These are phyloP conservation scores for Verasper variegatus DNA, from an alignment of 2,113 vertebrate genomes.

Conservation along the genomic window DNA sequence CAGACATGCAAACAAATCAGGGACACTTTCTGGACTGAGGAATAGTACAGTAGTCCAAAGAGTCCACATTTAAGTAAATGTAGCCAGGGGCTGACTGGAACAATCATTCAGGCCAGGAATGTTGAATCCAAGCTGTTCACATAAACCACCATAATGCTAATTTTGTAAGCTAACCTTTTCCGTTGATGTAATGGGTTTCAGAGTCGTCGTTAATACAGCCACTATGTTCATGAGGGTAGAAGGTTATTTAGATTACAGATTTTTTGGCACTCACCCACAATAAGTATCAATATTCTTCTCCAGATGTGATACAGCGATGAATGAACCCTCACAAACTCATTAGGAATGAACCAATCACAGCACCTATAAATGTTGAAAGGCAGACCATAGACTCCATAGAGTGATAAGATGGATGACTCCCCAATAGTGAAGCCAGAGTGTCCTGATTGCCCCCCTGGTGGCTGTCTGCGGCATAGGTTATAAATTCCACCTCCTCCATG, in stretches of 20 bases:
- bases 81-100: too few relatives aligned
- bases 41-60: background rate
- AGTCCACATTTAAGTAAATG: background rate
- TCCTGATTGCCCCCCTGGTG: too few relatives aligned
- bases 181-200: background rate
- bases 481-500: too few relatives aligned
- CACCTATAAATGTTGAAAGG: too few relatives aligned
- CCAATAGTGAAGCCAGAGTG: too few relatives aligned
- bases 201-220: background rate
- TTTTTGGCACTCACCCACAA: background rate
- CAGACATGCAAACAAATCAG: background rate
- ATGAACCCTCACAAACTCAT: too few relatives aligned
- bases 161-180: background rate
- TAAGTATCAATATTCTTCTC: too few relatives aligned
- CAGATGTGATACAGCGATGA: too few relatives aligned
- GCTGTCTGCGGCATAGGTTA: too few relatives aligned
- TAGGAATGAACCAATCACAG: too few relatives aligned
- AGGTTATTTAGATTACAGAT: background rate
- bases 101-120: background rate
- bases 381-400: too few relatives aligned
- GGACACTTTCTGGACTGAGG: background rate
- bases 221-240: background rate
- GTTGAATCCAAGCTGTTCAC: background rate
- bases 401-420: too few relatives aligned
- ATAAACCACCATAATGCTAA: background rate